Evolutionary conservation across 35 echinoderm and acorn worm species (phyloP).

Genomic region (Hemicentrotus pulcherrimus): DNA sequence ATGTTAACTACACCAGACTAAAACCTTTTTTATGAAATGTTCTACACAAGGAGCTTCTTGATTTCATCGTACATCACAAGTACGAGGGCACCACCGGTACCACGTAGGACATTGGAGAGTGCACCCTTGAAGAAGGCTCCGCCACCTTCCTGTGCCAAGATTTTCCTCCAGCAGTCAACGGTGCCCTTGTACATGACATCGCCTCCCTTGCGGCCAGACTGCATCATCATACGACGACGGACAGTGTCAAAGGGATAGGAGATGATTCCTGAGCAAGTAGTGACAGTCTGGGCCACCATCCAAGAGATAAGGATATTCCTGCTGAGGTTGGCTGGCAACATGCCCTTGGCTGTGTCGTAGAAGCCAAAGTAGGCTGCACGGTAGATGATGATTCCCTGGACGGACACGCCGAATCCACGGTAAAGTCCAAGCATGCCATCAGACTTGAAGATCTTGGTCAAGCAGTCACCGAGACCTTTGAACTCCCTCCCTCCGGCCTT

Average conservation of each 20-base stretch:
- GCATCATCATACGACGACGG: conserved; percentile 99
- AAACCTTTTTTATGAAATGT: not conserved
- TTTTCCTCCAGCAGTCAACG: conserved; percentile 95
- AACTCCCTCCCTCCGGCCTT: conserved; percentile 73
- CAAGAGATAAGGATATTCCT: conserved; percentile 89
- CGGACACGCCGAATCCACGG: conserved; percentile 86
- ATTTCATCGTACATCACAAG: conserved; percentile 95
- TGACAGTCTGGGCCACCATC: conserved; percentile 94
- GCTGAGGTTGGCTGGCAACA: conserved; percentile 63
- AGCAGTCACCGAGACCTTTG: conserved; percentile 89
- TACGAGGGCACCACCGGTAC: conserved; percentile 93
- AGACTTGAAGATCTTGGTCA: conserved; percentile 81
- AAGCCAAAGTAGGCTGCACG: conserved; percentile 97
- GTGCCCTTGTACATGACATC: conserved; percentile 96
- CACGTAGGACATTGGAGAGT: conserved; percentile 96
- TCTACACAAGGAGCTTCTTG: conserved; percentile 67
- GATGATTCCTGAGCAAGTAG: conserved; percentile 94
- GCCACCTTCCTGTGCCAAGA: conserved; percentile 70
- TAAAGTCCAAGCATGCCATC: conserved; percentile 91
- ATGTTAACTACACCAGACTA: conserved; percentile 19
- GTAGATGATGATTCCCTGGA: conserved; percentile 99
- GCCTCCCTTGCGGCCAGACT: conserved; percentile 74
- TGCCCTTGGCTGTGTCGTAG: conserved; percentile 95
- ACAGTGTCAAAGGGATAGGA: conserved; percentile 99
- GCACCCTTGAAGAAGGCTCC: conserved; percentile 98